Percentiles rank a stretch among this genome's conserved stretches.
phyloP scores from a whole-genome alignment of 2,113 vertebrate species.

The Xenotilapia caudafasciata region DNA sequence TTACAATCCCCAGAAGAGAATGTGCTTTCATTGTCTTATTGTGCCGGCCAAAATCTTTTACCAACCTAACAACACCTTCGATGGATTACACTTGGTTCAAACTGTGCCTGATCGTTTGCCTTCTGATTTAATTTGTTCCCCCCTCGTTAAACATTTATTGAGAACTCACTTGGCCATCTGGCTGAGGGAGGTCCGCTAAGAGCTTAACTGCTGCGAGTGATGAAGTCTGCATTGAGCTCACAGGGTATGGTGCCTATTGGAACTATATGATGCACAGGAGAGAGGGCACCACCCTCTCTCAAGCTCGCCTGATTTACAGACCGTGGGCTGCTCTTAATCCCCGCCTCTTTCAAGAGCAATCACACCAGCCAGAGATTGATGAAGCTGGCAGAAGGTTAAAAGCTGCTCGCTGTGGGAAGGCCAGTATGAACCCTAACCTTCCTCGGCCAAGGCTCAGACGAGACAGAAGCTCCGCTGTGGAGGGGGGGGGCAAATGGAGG shows the following conservation, averaged over 20 bases:
- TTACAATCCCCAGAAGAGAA: slow-evolving; percentile 37
- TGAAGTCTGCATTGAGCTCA: slow-evolving; percentile 27
- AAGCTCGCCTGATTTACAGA: slow-evolving; percentile 45
- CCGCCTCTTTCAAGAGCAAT: slow-evolving; percentile 43
- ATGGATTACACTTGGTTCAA: slow-evolving; percentile 55
- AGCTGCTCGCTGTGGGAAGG: slow-evolving; percentile 63
- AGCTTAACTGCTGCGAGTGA: slow-evolving; percentile 10
- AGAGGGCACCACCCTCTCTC: not conserved
- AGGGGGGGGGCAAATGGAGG: not conserved
- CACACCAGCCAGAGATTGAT: slow-evolving; percentile 49
- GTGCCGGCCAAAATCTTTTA: slow-evolving; percentile 13
- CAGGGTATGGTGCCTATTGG: slow-evolving; percentile 23
- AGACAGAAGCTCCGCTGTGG: slow-evolving; percentile 4
- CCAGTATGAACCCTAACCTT: slow-evolving; percentile 58
- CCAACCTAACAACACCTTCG: slow-evolving; percentile 32
- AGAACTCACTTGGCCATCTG: slow-evolving; percentile 55
- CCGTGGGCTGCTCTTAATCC: slow-evolving; percentile 58
- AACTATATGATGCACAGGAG: slow-evolving; percentile 19
- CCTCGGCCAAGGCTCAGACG: slow-evolving; percentile 33
- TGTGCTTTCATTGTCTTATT: slow-evolving; percentile 27
- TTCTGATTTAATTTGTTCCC: slow-evolving; percentile 60
- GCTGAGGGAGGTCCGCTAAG: slow-evolving; percentile 20
- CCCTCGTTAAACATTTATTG: slow-evolving; percentile 54
- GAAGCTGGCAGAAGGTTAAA: slow-evolving; percentile 68
- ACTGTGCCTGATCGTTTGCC: slow-evolving; percentile 53